Evolutionary conservation across 2,113 vertebrate species (phyloP), one percentile per base, ranked within the genome.

Genomic region (Ptychochromis oligacanthus): DNA sequence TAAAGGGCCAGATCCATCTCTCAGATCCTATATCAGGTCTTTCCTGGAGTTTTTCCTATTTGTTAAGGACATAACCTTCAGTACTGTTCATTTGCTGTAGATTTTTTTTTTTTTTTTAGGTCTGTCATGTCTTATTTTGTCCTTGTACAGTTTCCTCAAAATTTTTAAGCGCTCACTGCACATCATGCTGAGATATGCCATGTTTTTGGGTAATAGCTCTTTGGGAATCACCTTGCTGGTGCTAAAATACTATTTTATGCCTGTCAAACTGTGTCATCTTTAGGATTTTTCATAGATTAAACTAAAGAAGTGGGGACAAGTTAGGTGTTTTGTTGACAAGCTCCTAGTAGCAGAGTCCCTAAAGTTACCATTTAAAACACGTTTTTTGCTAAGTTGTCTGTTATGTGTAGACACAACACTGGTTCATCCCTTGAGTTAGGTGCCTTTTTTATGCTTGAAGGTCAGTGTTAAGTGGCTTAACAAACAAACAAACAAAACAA

Each of bases 141-240:
- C 36, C 40, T 1, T 65, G 62, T 65, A 20, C 7, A 65, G n/a
- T 65, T 65, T 17, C 13, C 62, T 24, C 36, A 10, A 0, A 65
- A 43, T n/a, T 43, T 43, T 10, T 17, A 43, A n/a, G 36, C 3
- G 4, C 4, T 31, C 28, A 65, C 36, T 0, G 62, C 62, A 24
- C 24, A 38, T 4, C 43, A 65, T 0, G 0, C n/a, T 15, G 13
- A 65, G 62, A 43, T 3, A 6, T 0, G 7, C 62, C 15, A 65
- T 4, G 40, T 9, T 38, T 38, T 38, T 31, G 28, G 28, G 2
- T 38, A 38, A 38, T 38, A 38, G 7, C 36, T 43, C 24, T 65
- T n/a, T n/a, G n/a, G n/a, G n/a, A n/a, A n/a, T n/a, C n/a, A 18
- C 15, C 64, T 18, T 4, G 0, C 26, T 67, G 40, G 40, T 46